Evolutionary conservation across 2,113 vertebrate species (phyloP).

Genomic region (Ramphastos sulfuratus): DNA sequence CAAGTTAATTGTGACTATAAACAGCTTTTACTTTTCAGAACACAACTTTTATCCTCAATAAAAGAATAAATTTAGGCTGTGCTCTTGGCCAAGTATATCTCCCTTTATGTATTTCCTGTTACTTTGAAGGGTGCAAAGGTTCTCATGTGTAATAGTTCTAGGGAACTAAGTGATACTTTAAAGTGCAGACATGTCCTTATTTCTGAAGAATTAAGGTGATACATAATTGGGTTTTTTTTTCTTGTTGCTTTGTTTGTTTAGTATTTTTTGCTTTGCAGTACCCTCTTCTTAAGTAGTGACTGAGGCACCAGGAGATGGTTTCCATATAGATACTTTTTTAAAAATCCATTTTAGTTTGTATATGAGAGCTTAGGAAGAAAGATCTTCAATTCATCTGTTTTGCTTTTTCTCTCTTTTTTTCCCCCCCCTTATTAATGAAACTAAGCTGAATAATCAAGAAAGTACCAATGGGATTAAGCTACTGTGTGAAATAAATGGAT

Average conservation of each 20-base stretch:
- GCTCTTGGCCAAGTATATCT: slow-evolving; percentile 41
- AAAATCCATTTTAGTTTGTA: background rate
- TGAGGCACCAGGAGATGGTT: background rate
- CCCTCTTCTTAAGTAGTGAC: background rate
- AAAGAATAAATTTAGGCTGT: slow-evolving; percentile 29
- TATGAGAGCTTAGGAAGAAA: background rate
- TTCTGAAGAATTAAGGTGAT: background rate
- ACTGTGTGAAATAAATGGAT: background rate
- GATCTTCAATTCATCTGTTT: background rate
- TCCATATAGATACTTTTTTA: background rate
- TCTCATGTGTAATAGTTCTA: background rate
- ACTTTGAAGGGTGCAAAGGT: slow-evolving; percentile 43
- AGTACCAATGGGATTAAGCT: background rate
- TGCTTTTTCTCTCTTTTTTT: background rate
- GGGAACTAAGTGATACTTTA: background rate
- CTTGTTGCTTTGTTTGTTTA: too few species aligned
- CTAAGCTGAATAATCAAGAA: background rate
- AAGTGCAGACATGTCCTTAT: background rate
- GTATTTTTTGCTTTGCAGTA: background rate
- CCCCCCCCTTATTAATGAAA: background rate
- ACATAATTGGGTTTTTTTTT: background rate
- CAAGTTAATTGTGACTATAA: background rate
- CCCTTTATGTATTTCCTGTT: slow-evolving; percentile 61
- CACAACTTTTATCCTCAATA: slow-evolving; percentile 20
- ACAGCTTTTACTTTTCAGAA: slow-evolving; percentile 64